Evolutionary conservation across 2,797 vertebrate species (phyloP).

Genomic region (Galaxias olidus): DNA sequence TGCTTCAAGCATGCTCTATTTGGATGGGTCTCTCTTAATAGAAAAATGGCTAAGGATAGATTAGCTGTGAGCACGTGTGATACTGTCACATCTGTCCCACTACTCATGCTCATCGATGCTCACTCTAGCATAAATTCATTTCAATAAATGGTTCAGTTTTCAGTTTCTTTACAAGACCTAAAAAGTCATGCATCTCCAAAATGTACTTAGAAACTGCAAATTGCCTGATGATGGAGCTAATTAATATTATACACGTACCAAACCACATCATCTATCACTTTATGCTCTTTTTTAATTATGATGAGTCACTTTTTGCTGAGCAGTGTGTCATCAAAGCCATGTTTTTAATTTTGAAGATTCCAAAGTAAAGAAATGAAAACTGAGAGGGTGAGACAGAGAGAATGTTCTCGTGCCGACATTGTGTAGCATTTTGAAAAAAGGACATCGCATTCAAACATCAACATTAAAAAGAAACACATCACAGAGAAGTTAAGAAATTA

Average conservation of each 20-base stretch:
- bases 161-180: constrained; percentile 57
- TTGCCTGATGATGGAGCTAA: constrained; percentile 28
- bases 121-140: constrained; percentile 45
- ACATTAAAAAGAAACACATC: too few relatives aligned
- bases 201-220: constrained; percentile 46
- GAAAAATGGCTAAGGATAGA: too few relatives aligned
- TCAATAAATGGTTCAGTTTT: constrained; percentile 34
- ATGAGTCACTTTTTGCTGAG: constrained; percentile 42
- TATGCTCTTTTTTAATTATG: constrained; percentile 50
- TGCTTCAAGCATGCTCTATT: too few relatives aligned
- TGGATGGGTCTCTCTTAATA: too few relatives aligned
- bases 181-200: constrained; percentile 57
- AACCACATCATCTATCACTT: constrained; percentile 30
- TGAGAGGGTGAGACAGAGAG: too few relatives aligned
- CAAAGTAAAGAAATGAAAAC: too few relatives aligned
- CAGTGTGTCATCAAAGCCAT: too few relatives aligned
- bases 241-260: constrained; percentile 33
- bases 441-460: too few relatives aligned
- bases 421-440: too few relatives aligned
- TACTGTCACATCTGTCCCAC: constrained; percentile 52
- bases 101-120: constrained; percentile 25
- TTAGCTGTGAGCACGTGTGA: constrained; percentile 36
- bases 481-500: too few relatives aligned
- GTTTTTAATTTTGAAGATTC: too few relatives aligned
- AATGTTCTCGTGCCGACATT: too few relatives aligned